Evolutionary conservation across 2,888 invertebrate species (phyloP).

Genomic region (Masnerella sp.): DNA sequence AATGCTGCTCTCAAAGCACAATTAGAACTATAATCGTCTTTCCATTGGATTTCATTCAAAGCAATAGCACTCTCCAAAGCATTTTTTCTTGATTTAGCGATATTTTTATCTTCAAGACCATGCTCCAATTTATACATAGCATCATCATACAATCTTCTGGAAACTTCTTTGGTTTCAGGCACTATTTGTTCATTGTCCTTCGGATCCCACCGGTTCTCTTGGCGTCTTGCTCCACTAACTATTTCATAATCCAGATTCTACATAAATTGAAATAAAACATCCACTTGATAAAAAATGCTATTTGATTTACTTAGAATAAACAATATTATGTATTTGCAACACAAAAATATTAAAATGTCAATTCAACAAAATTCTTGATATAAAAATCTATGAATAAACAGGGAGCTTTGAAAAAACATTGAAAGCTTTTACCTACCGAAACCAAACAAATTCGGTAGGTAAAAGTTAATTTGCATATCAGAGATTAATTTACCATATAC

Average conservation of each 20-base stretch:
- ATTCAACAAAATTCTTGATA: too few species aligned
- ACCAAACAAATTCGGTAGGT: too few species aligned
- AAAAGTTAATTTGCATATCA: too few species aligned
- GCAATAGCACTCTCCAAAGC: slow-evolving; percentile 87
- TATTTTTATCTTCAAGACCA: slow-evolving; percentile 87
- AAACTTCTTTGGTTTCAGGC: slow-evolving; percentile 93
- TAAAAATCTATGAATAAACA: too few species aligned
- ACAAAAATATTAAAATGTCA: too few species aligned
- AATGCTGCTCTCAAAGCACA: slow-evolving; percentile 90
- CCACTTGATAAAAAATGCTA: slow-evolving; percentile 17
- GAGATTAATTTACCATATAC: too few species aligned
- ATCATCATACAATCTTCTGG: slow-evolving; percentile 94
- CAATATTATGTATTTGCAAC: too few species aligned
- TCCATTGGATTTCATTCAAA: slow-evolving; percentile 89
- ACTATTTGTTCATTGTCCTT: slow-evolving; percentile 95
- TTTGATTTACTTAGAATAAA: slow-evolving; percentile 1
- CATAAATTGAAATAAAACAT: slow-evolving; percentile 67
- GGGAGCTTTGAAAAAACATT: too few species aligned
- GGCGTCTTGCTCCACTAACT: slow-evolving; percentile 94
- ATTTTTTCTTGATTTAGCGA: slow-evolving; percentile 85
- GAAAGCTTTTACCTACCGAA: too few species aligned
- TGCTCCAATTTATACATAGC: slow-evolving; percentile 99
- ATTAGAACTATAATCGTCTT: slow-evolving; percentile 96
- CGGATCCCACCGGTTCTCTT: slow-evolving; percentile 99
- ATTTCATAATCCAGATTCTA: slow-evolving; percentile 98